Evolutionary conservation across 2,797 vertebrate species (phyloP).

Genomic region (Micrastur ruficollis): DNA sequence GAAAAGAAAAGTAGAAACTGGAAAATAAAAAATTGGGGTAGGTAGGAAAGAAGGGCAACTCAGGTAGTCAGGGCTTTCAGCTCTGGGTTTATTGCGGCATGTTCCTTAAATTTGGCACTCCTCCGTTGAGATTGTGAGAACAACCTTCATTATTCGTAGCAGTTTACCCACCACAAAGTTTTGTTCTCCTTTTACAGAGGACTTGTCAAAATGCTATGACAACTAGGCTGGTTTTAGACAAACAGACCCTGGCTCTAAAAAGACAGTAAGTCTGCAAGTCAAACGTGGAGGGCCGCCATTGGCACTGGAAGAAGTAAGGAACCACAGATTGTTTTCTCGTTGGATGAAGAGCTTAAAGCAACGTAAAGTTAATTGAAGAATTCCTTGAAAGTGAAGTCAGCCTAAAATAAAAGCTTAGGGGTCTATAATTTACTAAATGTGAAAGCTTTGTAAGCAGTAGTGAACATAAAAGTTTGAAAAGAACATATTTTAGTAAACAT

Average conservation of each 20-base stretch:
- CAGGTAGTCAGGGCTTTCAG: not conserved
- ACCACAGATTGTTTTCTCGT: slow-evolving; percentile 78
- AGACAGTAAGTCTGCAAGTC: slow-evolving; percentile 75
- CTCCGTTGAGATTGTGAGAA: not conserved
- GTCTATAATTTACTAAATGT: slow-evolving; percentile 75
- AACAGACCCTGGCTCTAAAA: slow-evolving; percentile 67
- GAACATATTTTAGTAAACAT: slow-evolving; percentile 76
- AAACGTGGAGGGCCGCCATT: slow-evolving; percentile 79
- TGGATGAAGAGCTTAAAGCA: slow-evolving; percentile 77
- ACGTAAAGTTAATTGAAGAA: slow-evolving; percentile 85
- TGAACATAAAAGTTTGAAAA: slow-evolving; percentile 70
- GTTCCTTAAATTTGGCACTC: not conserved
- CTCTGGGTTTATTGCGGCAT: not conserved
- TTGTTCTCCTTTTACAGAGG: slow-evolving; percentile 65
- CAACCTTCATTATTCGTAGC: slow-evolving; percentile 15
- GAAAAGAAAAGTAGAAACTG: not conserved
- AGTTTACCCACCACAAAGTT: slow-evolving; percentile 38
- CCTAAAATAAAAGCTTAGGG: slow-evolving; percentile 70
- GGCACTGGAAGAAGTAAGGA: slow-evolving; percentile 68
- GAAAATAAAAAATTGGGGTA: not conserved
- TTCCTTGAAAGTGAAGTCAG: slow-evolving; percentile 85
- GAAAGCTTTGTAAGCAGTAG: slow-evolving; percentile 74
- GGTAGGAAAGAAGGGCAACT: not conserved
- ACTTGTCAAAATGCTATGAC: slow-evolving; percentile 76
- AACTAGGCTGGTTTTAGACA: slow-evolving; percentile 74